These are phyloP conservation scores for Eucriotettix oculatus DNA, from an alignment of 2,888 invertebrate genomes.

Conservation along the genomic window DNA sequence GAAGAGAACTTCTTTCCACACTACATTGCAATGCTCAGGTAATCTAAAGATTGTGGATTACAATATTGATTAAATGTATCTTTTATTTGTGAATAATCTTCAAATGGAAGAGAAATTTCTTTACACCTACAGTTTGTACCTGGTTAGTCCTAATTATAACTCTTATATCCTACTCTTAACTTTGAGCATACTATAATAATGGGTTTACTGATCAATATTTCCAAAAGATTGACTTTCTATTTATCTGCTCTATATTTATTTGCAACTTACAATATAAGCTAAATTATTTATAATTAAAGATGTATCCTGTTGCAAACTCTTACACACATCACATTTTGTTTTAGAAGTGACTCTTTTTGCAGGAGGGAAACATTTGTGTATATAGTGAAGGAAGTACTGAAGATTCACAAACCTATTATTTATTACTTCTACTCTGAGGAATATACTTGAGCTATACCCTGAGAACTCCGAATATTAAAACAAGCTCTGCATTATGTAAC, in stretches of 20 bases:
- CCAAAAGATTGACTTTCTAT: neutral
- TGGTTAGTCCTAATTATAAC: neutral
- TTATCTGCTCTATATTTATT: neutral
- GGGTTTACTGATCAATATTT: neutral
- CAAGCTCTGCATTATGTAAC: conserved; percentile 5
- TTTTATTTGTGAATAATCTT: neutral
- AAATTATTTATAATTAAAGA: neutral
- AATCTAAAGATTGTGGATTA: neutral
- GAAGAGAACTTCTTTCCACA: neutral
- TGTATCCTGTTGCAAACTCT: neutral
- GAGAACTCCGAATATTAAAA: conserved; percentile 7
- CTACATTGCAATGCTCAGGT: neutral
- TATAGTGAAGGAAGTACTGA: neutral
- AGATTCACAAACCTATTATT: neutral
- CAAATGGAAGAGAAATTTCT: neutral
- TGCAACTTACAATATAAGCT: neutral
- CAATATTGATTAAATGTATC: neutral
- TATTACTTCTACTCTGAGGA: neutral
- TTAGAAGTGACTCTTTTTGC: neutral
- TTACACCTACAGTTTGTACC: neutral
- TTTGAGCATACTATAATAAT: neutral
- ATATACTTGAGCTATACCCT: conserved; percentile 8
- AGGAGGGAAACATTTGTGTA: neutral
- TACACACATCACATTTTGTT: neutral
- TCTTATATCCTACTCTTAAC: neutral